A percentile compares a stretch with the other conserved stretches of the same genome.
phyloP scores from a whole-genome alignment of 1,140 invertebrate genomes.

The Leptoteleia sp. region DNA sequence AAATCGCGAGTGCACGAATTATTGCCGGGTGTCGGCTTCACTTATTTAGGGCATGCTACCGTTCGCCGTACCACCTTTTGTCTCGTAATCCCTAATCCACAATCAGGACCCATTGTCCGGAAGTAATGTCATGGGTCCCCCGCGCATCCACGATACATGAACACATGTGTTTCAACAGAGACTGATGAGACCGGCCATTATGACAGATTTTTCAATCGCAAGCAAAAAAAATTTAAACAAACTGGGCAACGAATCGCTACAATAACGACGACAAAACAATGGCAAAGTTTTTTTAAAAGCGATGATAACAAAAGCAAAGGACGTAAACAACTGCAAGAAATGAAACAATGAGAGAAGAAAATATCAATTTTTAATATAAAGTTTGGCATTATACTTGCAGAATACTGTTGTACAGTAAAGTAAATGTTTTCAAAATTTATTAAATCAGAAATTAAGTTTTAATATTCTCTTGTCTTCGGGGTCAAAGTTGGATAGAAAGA shows the following conservation, averaged over 20 bases:
- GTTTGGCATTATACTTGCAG: too few species aligned
- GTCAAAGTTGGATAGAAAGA: slow-evolving; percentile 2
- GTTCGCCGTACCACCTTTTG: slow-evolving; percentile 66
- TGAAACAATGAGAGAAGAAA: too few species aligned
- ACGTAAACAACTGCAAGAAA: too few species aligned
- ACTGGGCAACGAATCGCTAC: neutral
- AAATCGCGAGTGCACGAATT: slow-evolving; percentile 50
- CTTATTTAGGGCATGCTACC: slow-evolving; percentile 66
- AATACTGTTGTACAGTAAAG: too few species aligned
- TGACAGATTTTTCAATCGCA: slow-evolving; percentile 62
- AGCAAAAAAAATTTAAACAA: slow-evolving; percentile 11
- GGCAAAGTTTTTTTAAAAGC: neutral
- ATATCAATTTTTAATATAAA: too few species aligned
- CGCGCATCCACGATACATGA: slow-evolving; percentile 38
- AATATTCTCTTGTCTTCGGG: too few species aligned
- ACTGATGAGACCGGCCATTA: slow-evolving; percentile 61
- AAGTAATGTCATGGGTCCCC: slow-evolving; percentile 60
- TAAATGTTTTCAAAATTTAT: too few species aligned
- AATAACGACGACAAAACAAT: neutral
- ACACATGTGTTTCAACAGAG: slow-evolving; percentile 50
- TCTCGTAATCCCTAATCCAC: slow-evolving; percentile 75
- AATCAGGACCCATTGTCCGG: slow-evolving; percentile 73
- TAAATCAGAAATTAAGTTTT: too few species aligned
- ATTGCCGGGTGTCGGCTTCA: slow-evolving; percentile 64
- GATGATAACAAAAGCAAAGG: neutral